Evolutionary conservation across 92 coral and sea anemone genomes (phyloP).

Genomic region (Montipora capitata): DNA sequence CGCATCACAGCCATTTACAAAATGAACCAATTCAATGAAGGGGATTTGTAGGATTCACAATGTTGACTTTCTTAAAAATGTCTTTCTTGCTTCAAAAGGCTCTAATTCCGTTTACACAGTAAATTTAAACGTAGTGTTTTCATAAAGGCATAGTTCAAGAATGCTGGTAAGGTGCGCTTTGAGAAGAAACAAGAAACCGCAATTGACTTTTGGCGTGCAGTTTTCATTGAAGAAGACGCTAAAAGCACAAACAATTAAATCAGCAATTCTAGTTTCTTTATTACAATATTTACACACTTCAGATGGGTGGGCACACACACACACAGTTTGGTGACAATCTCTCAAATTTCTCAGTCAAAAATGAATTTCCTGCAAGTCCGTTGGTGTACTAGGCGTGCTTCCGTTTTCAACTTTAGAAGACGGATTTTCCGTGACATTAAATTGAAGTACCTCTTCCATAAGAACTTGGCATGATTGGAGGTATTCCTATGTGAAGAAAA

Average conservation of each 20-base stretch:
- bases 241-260: background rate
- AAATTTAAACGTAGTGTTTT: constrained; percentile 20
- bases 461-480: constrained; percentile 93
- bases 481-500: constrained; percentile 82
- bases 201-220: background rate
- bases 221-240: constrained; percentile 25
- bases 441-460: constrained; percentile 95
- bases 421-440: constrained; percentile 81
- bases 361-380: constrained; percentile 97
- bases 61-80: constrained; percentile 44
- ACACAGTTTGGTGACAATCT: constrained; percentile 46
- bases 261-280: constrained; percentile 55
- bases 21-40: constrained; percentile 22
- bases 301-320: constrained; percentile 73
- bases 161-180: constrained; percentile 3
- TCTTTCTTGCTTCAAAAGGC: constrained; percentile 33
- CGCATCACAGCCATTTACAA: constrained; percentile 22
- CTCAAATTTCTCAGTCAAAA: constrained; percentile 78
- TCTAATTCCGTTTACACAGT: constrained; percentile 44
- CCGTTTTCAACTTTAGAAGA: constrained; percentile 70
- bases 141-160: constrained; percentile 23
- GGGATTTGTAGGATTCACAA: constrained; percentile 48
- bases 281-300: constrained; percentile 74
- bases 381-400: constrained; percentile 94
- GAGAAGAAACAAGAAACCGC: constrained; percentile 16